These are phyloP conservation scores for Chondrosia reniformis DNA, from an alignment of 37 sponge, comb jelly and placozoan genomes.

Conservation along the genomic window DNA sequence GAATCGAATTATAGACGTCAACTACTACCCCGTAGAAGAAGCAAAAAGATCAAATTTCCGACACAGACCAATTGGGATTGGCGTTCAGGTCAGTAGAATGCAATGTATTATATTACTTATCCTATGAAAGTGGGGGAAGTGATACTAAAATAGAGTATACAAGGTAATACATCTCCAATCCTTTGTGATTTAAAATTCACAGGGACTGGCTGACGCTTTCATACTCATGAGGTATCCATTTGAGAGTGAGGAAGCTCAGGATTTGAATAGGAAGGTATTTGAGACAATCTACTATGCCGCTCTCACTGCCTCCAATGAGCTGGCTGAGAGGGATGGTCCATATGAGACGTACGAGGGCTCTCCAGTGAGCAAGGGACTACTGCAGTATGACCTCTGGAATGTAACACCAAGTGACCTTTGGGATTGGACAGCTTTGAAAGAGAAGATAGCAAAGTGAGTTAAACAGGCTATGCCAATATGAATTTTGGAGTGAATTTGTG, in stretches of 20 bases:
- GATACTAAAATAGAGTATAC: too few species aligned
- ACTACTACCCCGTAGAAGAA: conserved; percentile 95
- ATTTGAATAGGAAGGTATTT: conserved; percentile 88
- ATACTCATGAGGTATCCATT: conserved; percentile 94
- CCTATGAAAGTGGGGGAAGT: too few species aligned
- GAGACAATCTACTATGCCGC: conserved; percentile 97
- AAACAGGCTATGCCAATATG: not conserved
- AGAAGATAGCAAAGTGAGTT: conserved; percentile 75
- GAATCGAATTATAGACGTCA: conserved; percentile 95
- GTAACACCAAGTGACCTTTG: conserved; percentile 88
- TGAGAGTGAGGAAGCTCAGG: conserved; percentile 82
- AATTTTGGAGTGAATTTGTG: not conserved
- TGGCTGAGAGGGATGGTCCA: conserved; percentile 81
- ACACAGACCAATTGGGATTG: conserved; percentile 98
- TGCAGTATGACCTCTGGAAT: conserved; percentile 98
- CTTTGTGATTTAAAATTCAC: too few species aligned
- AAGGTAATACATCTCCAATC: too few species aligned
- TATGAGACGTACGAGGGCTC: conserved; percentile 91
- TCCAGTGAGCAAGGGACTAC: conserved; percentile 82
- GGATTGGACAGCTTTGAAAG: conserved; percentile 89
- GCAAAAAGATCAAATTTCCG: conserved; percentile 83
- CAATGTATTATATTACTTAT: too few species aligned
- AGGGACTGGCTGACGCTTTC: conserved; percentile 98
- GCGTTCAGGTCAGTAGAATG: conserved; percentile 71
- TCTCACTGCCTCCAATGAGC: conserved; percentile 87